Percentiles rank a stretch among this genome's conserved stretches.
Evolutionary conservation across 2,888 invertebrate genomes (phyloP).

Genomic region (Drosophila paracracens): DNA sequence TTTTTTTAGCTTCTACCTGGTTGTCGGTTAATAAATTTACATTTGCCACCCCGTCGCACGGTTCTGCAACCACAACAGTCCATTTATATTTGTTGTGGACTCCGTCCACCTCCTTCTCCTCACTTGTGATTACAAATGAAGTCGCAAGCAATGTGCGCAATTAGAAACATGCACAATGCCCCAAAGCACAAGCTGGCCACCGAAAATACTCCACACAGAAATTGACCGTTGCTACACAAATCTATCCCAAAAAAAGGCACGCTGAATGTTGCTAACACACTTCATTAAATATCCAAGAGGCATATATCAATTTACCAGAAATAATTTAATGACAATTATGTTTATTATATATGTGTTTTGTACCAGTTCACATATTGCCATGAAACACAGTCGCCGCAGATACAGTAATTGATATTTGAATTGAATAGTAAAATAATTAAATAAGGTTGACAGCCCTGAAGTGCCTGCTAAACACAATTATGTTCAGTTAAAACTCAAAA

Average conservation of each 20-base stretch:
- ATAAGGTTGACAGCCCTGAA: constrained; percentile 12
- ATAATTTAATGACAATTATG: constrained; percentile 62
- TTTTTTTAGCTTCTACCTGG: neutral
- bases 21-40: neutral
- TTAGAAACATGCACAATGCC: constrained; percentile 41
- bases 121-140: constrained; percentile 13
- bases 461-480: constrained; percentile 36
- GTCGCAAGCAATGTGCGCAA: constrained; percentile 28
- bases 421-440: constrained; percentile 29
- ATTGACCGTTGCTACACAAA: neutral
- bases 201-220: neutral
- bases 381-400: neutral
- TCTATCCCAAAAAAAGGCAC: constrained; percentile 8
- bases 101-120: neutral
- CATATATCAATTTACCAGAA: constrained; percentile 58
- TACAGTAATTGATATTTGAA: constrained; percentile 21
- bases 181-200: constrained; percentile 18
- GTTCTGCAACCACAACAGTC: neutral
- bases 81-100: constrained; percentile 12
- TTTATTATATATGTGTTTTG: constrained; percentile 38
- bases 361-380: neutral
- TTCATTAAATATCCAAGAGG: constrained; percentile 58
- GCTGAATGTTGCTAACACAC: constrained; percentile 35
- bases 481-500: constrained; percentile 48
- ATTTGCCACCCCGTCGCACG: too few relatives aligned